Evolutionary conservation across 2,113 vertebrate genomes (phyloP).

Genomic region (Lamprotornis superbus): DNA sequence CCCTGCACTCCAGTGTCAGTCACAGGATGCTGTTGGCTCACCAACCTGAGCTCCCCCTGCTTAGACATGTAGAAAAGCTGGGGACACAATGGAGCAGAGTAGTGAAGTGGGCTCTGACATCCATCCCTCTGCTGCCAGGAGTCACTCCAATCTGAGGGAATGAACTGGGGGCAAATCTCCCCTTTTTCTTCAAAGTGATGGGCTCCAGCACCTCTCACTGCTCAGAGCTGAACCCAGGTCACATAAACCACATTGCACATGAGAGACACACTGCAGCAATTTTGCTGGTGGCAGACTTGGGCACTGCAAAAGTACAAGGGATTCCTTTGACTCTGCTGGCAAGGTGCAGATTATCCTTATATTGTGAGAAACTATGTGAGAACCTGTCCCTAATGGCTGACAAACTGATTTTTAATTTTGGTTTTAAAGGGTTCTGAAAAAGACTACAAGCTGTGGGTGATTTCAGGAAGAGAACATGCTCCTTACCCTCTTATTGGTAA

Average conservation of each 20-base stretch:
- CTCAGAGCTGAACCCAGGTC: not conserved
- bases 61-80: not conserved
- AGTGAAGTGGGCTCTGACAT: not conserved
- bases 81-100: not conserved
- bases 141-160: not conserved
- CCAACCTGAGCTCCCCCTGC: not conserved
- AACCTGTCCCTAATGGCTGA: not conserved
- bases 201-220: not conserved
- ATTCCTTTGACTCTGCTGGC: not conserved
- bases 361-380: not conserved
- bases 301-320: not conserved
- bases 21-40: not conserved
- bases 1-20: not conserved
- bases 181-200: not conserved
- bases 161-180: not conserved
- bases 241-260: not conserved
- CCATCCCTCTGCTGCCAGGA: not conserved
- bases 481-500: conserved; percentile 97
- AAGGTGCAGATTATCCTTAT: not conserved
- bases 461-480: conserved; percentile 90
- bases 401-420: conserved; percentile 15
- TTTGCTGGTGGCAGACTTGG: not conserved
- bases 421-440: conserved; percentile 83
- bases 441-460: conserved; percentile 94
- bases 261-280: not conserved